Evolutionary conservation across 1,140 invertebrate genomes (phyloP).

Genomic region (Hypothenemus hampei): DNA sequence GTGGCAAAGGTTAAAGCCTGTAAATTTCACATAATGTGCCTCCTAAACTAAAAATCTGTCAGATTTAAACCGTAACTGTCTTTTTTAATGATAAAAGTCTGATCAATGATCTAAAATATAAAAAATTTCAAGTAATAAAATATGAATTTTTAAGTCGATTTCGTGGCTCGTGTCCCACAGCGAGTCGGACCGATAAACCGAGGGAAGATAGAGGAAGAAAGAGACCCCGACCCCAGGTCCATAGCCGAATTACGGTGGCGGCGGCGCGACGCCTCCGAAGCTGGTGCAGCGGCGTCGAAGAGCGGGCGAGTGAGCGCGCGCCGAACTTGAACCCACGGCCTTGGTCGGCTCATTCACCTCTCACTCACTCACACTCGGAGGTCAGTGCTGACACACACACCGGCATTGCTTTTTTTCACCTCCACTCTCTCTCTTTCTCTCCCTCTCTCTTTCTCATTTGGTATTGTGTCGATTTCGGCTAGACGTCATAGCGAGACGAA

Average conservation of each 20-base stretch:
- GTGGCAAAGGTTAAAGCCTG: no score
- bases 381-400: slow-evolving; percentile 17
- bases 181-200: background rate
- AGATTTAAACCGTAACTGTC: no score
- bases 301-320: slow-evolving; percentile 12
- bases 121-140: no score
- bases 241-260: background rate
- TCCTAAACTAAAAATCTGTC: no score
- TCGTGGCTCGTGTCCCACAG: no score
- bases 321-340: slow-evolving; percentile 21
- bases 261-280: slow-evolving; percentile 7
- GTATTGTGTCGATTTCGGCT: slow-evolving; percentile 16
- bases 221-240: background rate
- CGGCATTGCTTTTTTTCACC: no score
- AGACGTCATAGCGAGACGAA: slow-evolving; percentile 18
- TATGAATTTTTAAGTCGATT: no score
- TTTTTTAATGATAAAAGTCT: no score
- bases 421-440: no score
- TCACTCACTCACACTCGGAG: slow-evolving; percentile 10
- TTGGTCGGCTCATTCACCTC: slow-evolving; percentile 12
- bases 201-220: background rate
- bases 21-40: no score
- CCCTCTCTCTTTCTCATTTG: slow-evolving; percentile 4
- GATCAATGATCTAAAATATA: no score
- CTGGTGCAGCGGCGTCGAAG: slow-evolving; percentile 4